Evolutionary conservation across 2,113 vertebrate genomes (phyloP).

Genomic region (Callithrix jacchus): DNA sequence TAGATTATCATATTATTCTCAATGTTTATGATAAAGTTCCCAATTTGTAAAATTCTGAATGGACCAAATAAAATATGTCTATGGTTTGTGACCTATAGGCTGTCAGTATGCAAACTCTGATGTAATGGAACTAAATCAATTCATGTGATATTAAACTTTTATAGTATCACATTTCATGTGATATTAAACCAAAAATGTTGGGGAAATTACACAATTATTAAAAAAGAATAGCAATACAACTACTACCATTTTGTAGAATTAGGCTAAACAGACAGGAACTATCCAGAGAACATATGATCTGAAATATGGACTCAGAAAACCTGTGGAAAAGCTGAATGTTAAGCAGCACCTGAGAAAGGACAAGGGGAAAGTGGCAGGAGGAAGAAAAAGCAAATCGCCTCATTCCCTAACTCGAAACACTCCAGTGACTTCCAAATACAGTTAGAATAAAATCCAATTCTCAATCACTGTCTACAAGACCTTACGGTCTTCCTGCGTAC

Average conservation of each 20-base stretch:
- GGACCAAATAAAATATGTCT: background rate
- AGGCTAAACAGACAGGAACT: background rate
- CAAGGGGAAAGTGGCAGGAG: background rate
- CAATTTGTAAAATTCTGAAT: conserved; percentile 34
- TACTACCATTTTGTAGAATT: background rate
- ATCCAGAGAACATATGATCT: conserved; percentile 5
- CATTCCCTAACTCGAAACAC: background rate
- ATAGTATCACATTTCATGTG: background rate
- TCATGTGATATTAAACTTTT: background rate
- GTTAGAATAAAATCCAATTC: background rate
- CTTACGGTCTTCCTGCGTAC: background rate
- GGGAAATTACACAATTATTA: background rate
- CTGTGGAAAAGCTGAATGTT: background rate
- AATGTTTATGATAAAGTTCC: conserved; percentile 1
- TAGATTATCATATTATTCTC: background rate
- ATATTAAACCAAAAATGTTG: conserved; percentile 14
- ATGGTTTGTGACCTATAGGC: background rate
- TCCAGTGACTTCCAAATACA: background rate
- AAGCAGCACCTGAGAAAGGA: background rate
- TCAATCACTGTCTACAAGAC: background rate
- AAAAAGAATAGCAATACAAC: background rate
- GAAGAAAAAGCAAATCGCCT: background rate
- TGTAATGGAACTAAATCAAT: background rate
- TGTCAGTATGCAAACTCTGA: background rate
- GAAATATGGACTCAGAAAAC: background rate